Evolutionary conservation across 2,797 vertebrate species (phyloP).

Genomic region (Coreius guichenoti): DNA sequence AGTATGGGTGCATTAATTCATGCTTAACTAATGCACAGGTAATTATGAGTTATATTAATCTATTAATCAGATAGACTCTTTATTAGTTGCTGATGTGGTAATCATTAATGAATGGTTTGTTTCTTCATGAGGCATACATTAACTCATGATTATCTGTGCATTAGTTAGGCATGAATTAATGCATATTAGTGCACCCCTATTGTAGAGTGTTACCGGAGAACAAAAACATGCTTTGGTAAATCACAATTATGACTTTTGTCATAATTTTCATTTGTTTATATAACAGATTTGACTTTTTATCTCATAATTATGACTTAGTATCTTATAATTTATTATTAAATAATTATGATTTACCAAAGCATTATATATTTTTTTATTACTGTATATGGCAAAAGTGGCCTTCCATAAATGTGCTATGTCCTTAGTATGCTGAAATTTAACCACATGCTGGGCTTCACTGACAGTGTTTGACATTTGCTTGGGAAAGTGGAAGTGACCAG

Average conservation of each 20-base stretch:
- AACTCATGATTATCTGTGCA: not conserved
- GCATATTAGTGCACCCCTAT: too few species aligned
- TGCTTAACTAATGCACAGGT: not conserved
- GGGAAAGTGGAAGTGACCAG: constrained; percentile 31
- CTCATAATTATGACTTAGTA: not conserved
- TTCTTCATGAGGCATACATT: not conserved
- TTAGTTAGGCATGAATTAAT: too few species aligned
- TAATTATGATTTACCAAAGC: not conserved
- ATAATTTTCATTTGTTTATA: not conserved
- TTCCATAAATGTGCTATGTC: not conserved
- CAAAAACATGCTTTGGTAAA: not conserved
- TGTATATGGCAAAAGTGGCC: not conserved
- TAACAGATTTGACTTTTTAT: too few species aligned
- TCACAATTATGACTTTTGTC: not conserved
- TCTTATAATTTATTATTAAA: not conserved
- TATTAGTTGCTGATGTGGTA: not conserved
- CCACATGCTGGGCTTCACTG: constrained; percentile 6
- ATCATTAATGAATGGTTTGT: not conserved
- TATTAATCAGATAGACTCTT: not conserved
- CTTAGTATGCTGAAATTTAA: constrained; percentile 11
- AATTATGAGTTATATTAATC: not conserved
- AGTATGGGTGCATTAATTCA: not conserved
- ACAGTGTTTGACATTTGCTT: constrained; percentile 36
- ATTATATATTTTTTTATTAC: not conserved
- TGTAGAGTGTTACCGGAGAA: not conserved